A percentile compares a stretch with the other conserved stretches of the same genome.
Evolutionary conservation across 2,797 vertebrate species (phyloP).

Genomic region (Trachops cirrhosus): DNA sequence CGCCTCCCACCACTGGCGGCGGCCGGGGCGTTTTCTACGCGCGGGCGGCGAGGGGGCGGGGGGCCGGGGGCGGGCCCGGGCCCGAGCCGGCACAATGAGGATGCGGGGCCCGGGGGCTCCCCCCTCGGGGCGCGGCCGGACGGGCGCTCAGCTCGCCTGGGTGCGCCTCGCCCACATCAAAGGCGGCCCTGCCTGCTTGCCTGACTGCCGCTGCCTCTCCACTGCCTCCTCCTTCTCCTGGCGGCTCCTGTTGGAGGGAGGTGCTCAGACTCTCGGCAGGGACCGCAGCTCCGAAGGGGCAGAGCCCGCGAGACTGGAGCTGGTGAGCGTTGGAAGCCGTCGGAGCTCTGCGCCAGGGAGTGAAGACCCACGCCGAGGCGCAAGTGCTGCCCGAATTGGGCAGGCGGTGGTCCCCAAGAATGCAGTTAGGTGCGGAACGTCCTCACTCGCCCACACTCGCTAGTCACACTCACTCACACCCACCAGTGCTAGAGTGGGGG

Average conservation of each 20-base stretch:
- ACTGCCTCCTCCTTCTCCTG: conserved; percentile 49
- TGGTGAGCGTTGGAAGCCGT: conserved; percentile 48
- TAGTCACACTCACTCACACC: conserved; percentile 14
- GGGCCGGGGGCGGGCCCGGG: conserved; percentile 75
- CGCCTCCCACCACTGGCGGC: conserved; percentile 75
- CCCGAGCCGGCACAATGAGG: conserved; percentile 76
- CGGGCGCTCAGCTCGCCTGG: conserved; percentile 72
- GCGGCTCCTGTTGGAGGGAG: conserved; percentile 53
- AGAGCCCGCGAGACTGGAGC: background rate
- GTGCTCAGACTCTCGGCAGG: conserved; percentile 23
- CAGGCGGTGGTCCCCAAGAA: background rate
- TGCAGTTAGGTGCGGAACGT: background rate
- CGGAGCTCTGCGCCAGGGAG: conserved; percentile 38
- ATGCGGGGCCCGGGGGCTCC: conserved; percentile 75
- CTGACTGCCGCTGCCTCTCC: conserved; percentile 56
- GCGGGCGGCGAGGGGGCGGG: conserved; percentile 75
- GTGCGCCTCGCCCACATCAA: conserved; percentile 80
- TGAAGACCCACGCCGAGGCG: background rate
- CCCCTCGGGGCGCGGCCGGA: conserved; percentile 79
- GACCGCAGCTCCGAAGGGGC: conserved; percentile 51
- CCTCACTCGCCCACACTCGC: background rate
- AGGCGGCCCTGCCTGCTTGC: conserved; percentile 69
- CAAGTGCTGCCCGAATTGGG: background rate
- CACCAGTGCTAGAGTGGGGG: background rate
- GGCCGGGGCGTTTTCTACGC: conserved; percentile 73